Evolutionary conservation across 2,888 invertebrate genomes (phyloP).

Genomic region (Fragum fragum): DNA sequence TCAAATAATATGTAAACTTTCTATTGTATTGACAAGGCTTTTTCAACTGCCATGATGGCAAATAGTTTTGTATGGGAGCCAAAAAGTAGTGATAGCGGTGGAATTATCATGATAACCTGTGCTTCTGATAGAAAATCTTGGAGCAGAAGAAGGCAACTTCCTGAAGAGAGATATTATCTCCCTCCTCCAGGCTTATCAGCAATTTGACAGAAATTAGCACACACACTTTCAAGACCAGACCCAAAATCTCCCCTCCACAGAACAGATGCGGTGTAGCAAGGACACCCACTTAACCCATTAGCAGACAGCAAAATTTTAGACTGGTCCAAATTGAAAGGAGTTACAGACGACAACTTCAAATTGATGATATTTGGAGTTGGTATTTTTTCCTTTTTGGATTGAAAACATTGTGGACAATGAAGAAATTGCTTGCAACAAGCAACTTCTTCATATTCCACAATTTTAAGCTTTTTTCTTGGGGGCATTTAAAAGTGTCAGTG

Average conservation of each 20-base stretch:
- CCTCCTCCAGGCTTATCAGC: slow-evolving; percentile 19
- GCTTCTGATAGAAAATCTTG: slow-evolving; percentile 18
- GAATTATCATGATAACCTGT: slow-evolving; percentile 43
- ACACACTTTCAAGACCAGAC: slow-evolving; percentile 21
- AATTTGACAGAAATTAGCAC: slow-evolving; percentile 44
- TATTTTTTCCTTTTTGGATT: too few relatives aligned
- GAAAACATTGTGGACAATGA: neutral
- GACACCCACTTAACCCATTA: too few relatives aligned
- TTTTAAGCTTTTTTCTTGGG: too few relatives aligned
- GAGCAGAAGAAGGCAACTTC: slow-evolving; percentile 26
- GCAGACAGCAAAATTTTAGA: too few relatives aligned
- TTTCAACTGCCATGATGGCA: slow-evolving; percentile 20
- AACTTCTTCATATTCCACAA: too few relatives aligned
- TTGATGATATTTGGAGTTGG: too few relatives aligned
- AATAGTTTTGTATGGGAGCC: slow-evolving; percentile 29
- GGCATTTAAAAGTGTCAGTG: too few relatives aligned
- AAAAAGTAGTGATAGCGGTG: slow-evolving; percentile 17
- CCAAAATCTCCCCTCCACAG: neutral
- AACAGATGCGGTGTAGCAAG: too few relatives aligned
- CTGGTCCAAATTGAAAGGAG: too few relatives aligned
- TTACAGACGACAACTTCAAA: too few relatives aligned
- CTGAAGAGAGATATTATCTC: slow-evolving; percentile 30
- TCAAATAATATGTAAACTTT: neutral
- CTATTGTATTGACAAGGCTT: neutral
- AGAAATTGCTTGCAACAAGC: neutral